Conservation (phyloP, 2,888 invertebrate species). For the Agrotis exclamationis region DNA sequence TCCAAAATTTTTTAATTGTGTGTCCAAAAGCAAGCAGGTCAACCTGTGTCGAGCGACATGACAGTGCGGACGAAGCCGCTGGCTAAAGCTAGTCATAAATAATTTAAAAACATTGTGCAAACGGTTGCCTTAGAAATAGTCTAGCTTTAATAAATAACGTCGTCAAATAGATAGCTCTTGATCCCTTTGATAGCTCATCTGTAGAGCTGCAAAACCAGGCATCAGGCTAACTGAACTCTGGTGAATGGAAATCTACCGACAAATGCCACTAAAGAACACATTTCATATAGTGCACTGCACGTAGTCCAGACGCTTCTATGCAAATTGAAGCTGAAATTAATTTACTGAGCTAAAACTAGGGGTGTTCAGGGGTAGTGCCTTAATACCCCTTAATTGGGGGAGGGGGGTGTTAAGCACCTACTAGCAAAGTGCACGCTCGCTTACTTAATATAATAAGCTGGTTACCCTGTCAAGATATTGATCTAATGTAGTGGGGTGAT, state of each 20-base stretch:
- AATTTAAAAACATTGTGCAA: too few species aligned
- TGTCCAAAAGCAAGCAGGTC: too few species aligned
- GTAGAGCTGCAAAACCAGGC: neutral
- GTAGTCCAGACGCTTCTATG: constrained; percentile 25
- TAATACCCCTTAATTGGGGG: constrained; percentile 50
- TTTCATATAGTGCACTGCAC: constrained; percentile 28
- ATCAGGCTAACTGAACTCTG: neutral
- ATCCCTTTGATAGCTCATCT: neutral
- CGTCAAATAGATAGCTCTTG: neutral
- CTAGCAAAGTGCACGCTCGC: constrained; percentile 48
- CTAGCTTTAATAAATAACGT: neutral
- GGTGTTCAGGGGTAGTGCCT: constrained; percentile 22
- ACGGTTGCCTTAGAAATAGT: too few species aligned
- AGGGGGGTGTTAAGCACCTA: constrained; percentile 28
- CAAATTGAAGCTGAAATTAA: constrained; percentile 50
- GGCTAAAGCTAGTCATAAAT: too few species aligned
- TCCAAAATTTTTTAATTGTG: too few species aligned
- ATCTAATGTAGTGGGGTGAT: constrained; percentile 15
- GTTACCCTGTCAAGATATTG: constrained; percentile 31
- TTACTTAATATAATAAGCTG: constrained; percentile 46
- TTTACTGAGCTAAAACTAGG: constrained; percentile 36
- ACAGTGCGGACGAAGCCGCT: too few species aligned
- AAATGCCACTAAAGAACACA: constrained; percentile 11
- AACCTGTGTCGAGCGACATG: too few species aligned
- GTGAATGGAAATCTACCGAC: too few species aligned